Evolutionary conservation across 1,140 invertebrate species (phyloP), one percentile per base, ranked within the genome.

Genomic region (Polyergus mexicanus): DNA sequence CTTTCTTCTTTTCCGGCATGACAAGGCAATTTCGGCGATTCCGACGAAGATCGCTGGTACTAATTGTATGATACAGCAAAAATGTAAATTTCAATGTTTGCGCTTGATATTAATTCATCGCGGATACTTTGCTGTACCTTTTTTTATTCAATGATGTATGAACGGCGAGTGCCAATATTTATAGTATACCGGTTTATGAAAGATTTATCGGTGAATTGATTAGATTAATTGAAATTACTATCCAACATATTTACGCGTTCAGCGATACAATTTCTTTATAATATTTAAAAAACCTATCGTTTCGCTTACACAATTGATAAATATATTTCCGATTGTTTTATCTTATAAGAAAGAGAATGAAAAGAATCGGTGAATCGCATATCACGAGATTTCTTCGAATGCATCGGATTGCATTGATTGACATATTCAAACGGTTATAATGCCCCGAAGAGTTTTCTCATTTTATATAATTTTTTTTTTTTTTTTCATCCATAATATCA

Each of bases 1-100:
- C 47, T 51, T 51, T 51, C 47, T 77, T 8, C 72, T 41, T 32
- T 63, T 88, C 47, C 47, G 35, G 41, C 56, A 19, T 19, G 72
- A 60, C 4, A 4, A n/a, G 7, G 38, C 19, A 16, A 51, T 71
- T 56, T 47, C 11, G 22, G 13, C 8, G 1, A 7, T 25, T 69
- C 19, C 32, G 5, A n/a, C 16, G 1, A 32, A 16, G 16, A 44
- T 28, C 1, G 22, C 2, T 68, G 4, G 22, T 22, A 28, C 38
- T 25, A 28, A 44, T 68, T 41, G 19, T 72, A n/a, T 51, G 25
- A 76, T 62, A 28, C 25, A 7, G 35, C 16, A 4, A 63, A 44
- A 62, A 44, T 47, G 22, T 35, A 60, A 47, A 32, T 63, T 41
- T 7, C 1, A 3, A 41, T 62, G 2, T 11, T 75, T 22, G 38